Evolutionary conservation across 2,797 vertebrate species (phyloP), one percentile per base, ranked within the genome.

Genomic region (Liasis olivaceus): DNA sequence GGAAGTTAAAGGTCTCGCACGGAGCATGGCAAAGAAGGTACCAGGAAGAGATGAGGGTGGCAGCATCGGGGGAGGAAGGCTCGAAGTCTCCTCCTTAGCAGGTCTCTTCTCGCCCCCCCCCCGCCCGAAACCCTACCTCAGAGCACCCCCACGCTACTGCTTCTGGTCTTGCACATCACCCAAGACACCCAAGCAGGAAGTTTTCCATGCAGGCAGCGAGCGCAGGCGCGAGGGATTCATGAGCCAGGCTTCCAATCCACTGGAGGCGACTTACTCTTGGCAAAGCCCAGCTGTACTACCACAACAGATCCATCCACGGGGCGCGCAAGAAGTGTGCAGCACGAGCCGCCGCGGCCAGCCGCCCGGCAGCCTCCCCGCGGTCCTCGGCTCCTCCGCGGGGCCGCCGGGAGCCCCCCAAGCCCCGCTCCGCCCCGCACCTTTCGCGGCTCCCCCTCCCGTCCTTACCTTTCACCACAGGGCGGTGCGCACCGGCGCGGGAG

Each of bases 181-280:
- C 56, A 63, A 47, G 13, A 66, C 88, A 47, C 59, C 26, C 59
- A 24, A 66, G 85, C 91, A 93, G 93, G 93, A 93, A 93, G 93
- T 93, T 93, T 93, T 66, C 85, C 88, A 87, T 20, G 85, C 91
- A 54, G 85, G 60, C 81, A 22, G 28, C 85, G 85, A 31, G 85
- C 85, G 85, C 54, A 58, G 85, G 85, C 85, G 85, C 85, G 56
- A 96, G 87, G 96, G 96, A 95, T 95, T 94, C 96, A 51, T 94
- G 94, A 95, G 96, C 95, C 93, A 92, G 81, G 93, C 94, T 88
- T 93, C 95, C 93, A 93, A 95, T 93, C 95, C 96, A 90, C 96
- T 60, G 93, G 96, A 96, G 96, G 96, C 95, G 95, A 92, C 94
- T 22, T 89, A 89, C 93, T 85, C 62, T n/a, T 8, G 89, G 60